Evolutionary conservation across 1,140 invertebrate species (phyloP).

Genomic region (Drosophila baimaii): DNA sequence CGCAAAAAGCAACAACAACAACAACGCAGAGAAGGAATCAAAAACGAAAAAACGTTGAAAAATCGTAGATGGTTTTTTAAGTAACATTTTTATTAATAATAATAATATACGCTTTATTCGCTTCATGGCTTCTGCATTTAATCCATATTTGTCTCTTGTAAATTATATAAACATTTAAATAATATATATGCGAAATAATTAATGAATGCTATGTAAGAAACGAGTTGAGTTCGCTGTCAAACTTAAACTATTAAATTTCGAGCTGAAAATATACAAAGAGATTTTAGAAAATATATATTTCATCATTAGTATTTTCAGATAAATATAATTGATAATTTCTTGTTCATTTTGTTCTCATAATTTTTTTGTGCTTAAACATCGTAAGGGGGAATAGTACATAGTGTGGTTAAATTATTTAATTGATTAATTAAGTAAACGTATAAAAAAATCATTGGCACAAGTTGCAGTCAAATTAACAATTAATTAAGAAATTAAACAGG

Average conservation of each 20-base stretch:
- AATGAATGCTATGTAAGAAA: constrained; percentile 53
- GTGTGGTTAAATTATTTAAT: constrained; percentile 58
- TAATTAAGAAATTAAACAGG: constrained; percentile 61
- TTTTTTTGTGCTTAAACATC: constrained; percentile 54
- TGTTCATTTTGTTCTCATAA: constrained; percentile 30
- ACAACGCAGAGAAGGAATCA: constrained; percentile 18
- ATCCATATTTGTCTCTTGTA: constrained; percentile 27
- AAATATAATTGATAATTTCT: constrained; percentile 31
- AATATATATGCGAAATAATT: constrained; percentile 43
- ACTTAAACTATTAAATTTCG: constrained; percentile 80
- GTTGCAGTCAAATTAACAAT: constrained; percentile 83
- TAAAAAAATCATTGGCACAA: constrained; percentile 83
- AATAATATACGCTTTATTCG: constrained; percentile 36
- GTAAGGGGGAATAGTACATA: constrained; percentile 40
- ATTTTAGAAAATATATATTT: constrained; percentile 62
- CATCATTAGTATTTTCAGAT: constrained; percentile 59
- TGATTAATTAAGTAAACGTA: constrained; percentile 66
- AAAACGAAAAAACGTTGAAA: constrained; percentile 28
- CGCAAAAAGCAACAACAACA: constrained; percentile 12
- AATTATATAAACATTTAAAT: constrained; percentile 53
- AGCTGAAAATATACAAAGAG: constrained; percentile 83
- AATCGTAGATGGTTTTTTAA: constrained; percentile 38
- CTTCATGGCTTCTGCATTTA: constrained; percentile 33
- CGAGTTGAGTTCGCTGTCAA: constrained; percentile 41
- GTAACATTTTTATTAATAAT: constrained; percentile 74